Percentiles rank a stretch among this genome's conserved stretches.
phyloP scores from a whole-genome alignment of 2,797 vertebrate species.

The Eremophila alpestris region DNA sequence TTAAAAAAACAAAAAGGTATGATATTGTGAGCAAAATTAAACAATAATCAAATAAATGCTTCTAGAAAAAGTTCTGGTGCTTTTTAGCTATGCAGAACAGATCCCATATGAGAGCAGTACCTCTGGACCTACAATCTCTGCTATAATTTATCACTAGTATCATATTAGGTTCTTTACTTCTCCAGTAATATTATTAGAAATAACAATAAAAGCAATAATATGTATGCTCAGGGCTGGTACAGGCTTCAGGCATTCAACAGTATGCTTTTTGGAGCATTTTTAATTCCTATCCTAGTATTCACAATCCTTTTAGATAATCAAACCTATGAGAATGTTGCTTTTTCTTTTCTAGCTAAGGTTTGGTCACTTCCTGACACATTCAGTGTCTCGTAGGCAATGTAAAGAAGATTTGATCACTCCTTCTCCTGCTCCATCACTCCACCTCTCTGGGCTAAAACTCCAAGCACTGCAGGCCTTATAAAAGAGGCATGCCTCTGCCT shows the following conservation, averaged over 20 bases:
- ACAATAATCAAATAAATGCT: neutral
- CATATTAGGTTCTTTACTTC: neutral
- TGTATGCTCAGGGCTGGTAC: neutral
- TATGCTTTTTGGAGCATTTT: neutral
- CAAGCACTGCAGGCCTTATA: neutral
- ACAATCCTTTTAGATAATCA: neutral
- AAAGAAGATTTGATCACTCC: neutral
- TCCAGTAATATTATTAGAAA: neutral
- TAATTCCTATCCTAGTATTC: neutral
- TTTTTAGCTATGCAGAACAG: neutral
- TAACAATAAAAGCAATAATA: neutral
- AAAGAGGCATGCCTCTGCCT: neutral
- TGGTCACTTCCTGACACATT: neutral
- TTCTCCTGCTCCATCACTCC: neutral
- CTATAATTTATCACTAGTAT: neutral
- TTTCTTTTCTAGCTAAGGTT: neutral
- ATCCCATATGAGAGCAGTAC: neutral
- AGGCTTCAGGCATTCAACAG: neutral
- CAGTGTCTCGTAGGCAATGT: neutral
- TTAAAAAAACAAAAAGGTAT: neutral
- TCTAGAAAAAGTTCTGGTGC: neutral
- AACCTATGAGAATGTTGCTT: neutral
- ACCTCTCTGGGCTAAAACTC: neutral
- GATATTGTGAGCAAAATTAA: neutral
- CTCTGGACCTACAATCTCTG: neutral